Percentiles rank a stretch among this genome's conserved stretches.
Conservation (phyloP, 2,888 invertebrate species). For the Melanostoma mellinum region DNA sequence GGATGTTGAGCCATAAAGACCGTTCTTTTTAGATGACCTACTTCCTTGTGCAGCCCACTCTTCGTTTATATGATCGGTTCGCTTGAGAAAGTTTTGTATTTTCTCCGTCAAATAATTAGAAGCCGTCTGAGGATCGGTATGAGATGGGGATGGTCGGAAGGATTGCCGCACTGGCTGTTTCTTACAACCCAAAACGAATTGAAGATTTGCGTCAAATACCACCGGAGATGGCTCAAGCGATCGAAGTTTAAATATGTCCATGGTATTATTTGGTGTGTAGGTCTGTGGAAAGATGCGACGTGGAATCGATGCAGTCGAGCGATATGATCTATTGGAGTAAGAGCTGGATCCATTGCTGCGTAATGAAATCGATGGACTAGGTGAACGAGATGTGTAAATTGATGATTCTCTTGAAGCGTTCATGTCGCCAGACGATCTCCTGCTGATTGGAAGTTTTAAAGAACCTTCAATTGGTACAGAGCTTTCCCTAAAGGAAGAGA, state of each 20-base stretch:
- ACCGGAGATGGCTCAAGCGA: constrained; percentile 89
- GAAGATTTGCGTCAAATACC: constrained; percentile 91
- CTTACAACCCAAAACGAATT: constrained; percentile 89
- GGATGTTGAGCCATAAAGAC: constrained; percentile 78
- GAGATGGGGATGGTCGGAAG: constrained; percentile 89
- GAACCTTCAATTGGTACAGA: constrained; percentile 77
- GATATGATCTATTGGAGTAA: constrained; percentile 73
- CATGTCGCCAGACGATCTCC: constrained; percentile 58
- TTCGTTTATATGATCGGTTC: constrained; percentile 94
- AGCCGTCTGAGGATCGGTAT: constrained; percentile 89
- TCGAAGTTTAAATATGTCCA: constrained; percentile 85
- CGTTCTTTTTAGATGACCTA: constrained; percentile 79
- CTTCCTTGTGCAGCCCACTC: constrained; percentile 91
- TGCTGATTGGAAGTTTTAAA: constrained; percentile 76
- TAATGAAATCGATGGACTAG: constrained; percentile 83
- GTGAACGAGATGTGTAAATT: constrained; percentile 83
- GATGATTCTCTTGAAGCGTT: constrained; percentile 75
- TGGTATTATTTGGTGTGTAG: constrained; percentile 82
- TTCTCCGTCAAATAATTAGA: constrained; percentile 89
- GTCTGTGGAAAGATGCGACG: constrained; percentile 88
- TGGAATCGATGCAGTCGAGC: constrained; percentile 81
- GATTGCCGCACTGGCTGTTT: constrained; percentile 87
- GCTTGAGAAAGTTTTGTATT: constrained; percentile 90
- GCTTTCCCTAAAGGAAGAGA: constrained; percentile 42
- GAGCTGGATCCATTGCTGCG: constrained; percentile 76